phyloP scores from a whole-genome alignment of 35 echinoderm and acorn worm species.

The Heliocidaris erythrogramma region DNA sequence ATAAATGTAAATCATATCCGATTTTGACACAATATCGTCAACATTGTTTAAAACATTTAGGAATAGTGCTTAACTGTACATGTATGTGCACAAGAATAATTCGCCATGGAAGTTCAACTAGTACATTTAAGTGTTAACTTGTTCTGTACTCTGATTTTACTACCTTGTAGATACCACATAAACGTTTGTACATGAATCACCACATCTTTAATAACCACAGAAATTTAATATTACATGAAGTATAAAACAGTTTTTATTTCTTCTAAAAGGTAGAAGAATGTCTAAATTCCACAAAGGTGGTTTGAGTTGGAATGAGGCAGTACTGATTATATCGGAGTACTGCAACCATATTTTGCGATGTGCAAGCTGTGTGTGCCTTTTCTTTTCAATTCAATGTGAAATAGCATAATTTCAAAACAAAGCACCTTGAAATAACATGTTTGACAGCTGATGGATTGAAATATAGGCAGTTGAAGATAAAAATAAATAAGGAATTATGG shows the following conservation, averaged over 20 bases:
- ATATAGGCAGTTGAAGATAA: background rate
- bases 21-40: no score
- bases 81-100: background rate
- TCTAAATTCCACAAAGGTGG: background rate
- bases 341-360: background rate
- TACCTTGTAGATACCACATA: background rate
- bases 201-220: background rate
- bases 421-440: no score
- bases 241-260: background rate
- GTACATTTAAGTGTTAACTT: background rate
- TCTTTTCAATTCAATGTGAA: no score
- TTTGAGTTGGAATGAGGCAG: background rate
- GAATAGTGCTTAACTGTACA: background rate
- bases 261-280: background rate
- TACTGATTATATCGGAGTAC: background rate
- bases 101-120: background rate
- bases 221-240: background rate
- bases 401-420: no score
- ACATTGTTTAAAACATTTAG: no score
- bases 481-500: no score
- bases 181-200: background rate
- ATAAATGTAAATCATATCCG: no score
- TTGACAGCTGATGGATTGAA: no score
- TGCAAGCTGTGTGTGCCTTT: background rate
- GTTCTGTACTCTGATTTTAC: background rate